Base-by-base conservation (phyloP, 1,140 invertebrate species). In the Oreohelix idahoensis region DNA sequence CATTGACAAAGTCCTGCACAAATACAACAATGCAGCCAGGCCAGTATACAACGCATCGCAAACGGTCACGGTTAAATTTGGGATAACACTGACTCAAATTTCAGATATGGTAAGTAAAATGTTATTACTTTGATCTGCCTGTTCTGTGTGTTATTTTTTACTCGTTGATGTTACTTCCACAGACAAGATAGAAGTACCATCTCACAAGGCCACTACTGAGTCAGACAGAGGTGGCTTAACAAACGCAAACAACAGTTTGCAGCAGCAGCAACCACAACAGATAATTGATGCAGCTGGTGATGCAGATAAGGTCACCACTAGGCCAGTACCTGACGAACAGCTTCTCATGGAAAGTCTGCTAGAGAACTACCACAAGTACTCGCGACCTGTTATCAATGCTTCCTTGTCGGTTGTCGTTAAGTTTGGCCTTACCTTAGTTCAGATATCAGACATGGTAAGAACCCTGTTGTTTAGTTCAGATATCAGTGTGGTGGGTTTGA, bases 71-170 rank as follows among this genome's bases (percentile, higher is more conserved):
- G 96, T 99, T 93, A 97, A 96, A 94, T 98, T 99, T 94, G 98
- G 98, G 92, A 95, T 99, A 93, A 98, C 97, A 90, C 95, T 99
- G 92, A 98, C 98, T 95, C 98, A 99, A 95, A 98, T 99, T 93
- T 99, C 99, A 93, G 98, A 99, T 95, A 98, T 99, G 96, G 98
- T 99, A 95, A 96, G 96, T 93, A 15, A 32, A 23, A 35, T 23
- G 15, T 45, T n/a, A n/a, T n/a, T 58, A n/a, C 26, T 5, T n/a
- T 58, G 23, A 58, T 58, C 53, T 58, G 8, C 10, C 29, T 32
- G 8, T 29, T 66, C 32, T 66, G 23, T 58, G 23, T 58, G 2
- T 11, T 66, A 11, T 32, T 4, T 23, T 13, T 32, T 66, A n/a
- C 29, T 66, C 17, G 29, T 35, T 66, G 63, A 2, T 66, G 29